These are phyloP conservation scores for Stenodera caucasica DNA, from an alignment of 2,888 invertebrate species.

Conservation along the genomic window DNA sequence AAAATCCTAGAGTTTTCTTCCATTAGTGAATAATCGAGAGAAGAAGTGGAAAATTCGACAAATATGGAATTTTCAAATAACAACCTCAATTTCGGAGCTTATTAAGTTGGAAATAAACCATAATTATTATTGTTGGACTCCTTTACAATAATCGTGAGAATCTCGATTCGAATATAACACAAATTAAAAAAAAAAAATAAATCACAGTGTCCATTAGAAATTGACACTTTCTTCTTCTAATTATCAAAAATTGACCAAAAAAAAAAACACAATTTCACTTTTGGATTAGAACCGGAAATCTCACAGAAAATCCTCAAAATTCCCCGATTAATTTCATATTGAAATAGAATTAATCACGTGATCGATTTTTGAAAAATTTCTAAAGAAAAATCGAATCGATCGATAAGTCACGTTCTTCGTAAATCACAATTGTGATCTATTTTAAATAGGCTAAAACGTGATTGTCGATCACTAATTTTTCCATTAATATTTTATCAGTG, in stretches of 20 bases:
- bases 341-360: no score
- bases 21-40: no score
- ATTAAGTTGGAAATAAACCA: neutral
- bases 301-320: neutral
- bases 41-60: no score
- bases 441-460: conserved; percentile 36
- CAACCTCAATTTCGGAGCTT: neutral
- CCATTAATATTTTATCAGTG: no score
- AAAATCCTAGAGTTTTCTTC: neutral
- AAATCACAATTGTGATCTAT: conserved; percentile 28
- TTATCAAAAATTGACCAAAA: no score
- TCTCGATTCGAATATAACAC: neutral
- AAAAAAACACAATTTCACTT: neutral
- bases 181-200: no score
- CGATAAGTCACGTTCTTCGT: conserved; percentile 21
- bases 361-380: no score
- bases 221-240: no score
- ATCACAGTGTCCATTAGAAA: no score
- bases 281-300: neutral
- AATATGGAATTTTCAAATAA: no score
- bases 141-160: neutral
- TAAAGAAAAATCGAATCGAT: no score
- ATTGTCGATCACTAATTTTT: conserved; percentile 25
- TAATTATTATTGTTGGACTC: neutral
- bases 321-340: no score